phyloP scores from a whole-genome alignment of 2,888 invertebrate species.

The Choristoneura rosaceana region DNA sequence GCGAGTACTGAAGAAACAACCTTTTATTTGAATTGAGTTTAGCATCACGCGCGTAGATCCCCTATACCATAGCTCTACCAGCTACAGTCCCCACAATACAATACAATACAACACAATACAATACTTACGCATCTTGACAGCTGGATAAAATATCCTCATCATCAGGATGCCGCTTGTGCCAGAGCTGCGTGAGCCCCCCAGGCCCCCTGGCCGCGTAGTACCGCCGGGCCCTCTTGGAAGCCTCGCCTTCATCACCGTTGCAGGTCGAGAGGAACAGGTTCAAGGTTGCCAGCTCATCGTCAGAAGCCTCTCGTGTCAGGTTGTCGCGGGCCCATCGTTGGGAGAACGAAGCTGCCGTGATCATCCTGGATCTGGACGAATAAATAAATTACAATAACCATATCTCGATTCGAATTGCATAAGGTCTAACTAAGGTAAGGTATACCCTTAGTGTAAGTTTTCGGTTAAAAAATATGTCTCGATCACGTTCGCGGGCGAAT shows the following conservation, averaged over 20 bases:
- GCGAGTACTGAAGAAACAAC: too few species aligned
- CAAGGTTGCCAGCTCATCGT: conserved; percentile 67
- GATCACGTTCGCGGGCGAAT: too few species aligned
- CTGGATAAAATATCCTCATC: conserved; percentile 79
- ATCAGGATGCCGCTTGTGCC: conserved; percentile 77
- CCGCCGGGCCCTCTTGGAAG: conserved; percentile 70
- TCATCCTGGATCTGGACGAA: conserved; percentile 65
- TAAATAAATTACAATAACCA: background rate
- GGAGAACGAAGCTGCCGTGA: conserved; percentile 81
- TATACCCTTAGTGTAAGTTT: too few species aligned
- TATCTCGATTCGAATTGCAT: too few species aligned
- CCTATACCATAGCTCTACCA: too few species aligned
- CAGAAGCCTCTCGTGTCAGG: conserved; percentile 64
- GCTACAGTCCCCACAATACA: too few species aligned
- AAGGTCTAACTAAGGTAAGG: too few species aligned
- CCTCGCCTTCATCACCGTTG: conserved; percentile 69
- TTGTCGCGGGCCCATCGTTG: conserved; percentile 82
- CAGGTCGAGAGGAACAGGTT: conserved; percentile 69
- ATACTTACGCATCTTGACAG: conserved; percentile 78
- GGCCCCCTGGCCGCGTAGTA: conserved; percentile 75
- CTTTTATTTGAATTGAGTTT: too few species aligned
- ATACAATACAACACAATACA: background rate
- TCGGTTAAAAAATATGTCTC: too few species aligned
- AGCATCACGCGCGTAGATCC: too few species aligned
- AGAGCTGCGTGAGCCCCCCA: conserved; percentile 71